Evolutionary conservation across 2,888 invertebrate genomes (phyloP), one percentile per base, ranked within the genome.

Genomic region (Parasteatoda lunata): DNA sequence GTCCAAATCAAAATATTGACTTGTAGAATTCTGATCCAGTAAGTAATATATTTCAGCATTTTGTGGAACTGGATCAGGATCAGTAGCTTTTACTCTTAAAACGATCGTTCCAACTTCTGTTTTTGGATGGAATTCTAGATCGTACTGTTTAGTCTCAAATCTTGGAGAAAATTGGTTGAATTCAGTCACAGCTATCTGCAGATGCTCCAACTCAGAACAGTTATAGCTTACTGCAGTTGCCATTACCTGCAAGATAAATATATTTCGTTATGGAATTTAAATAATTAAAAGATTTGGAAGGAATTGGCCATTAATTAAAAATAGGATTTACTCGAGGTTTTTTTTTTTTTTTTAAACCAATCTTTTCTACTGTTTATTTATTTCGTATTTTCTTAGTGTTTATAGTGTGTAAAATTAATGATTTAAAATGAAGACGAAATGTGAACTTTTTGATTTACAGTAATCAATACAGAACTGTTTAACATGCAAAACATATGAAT

Each of bases 21-120:
- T 85, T 11, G 81, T 84, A 13, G 59, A 30, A 54, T 87, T 85
- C 15, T 89, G 88, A 45, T 84, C 82, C 78, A 89, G 45, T 48
- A 59, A 77, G 54, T 89, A 89, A 59, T 89, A 89, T 9, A 89
- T 71, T 66, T 89, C 89, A 1, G 88, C 77, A 69, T 89, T 89
- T 64, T 82, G 80, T 7, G 83, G 76, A 0, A 77, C 80, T 15
- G 78, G 76, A 76, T 89, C 89, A 4, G 87, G 77, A 76, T 89
- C 89, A 1, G 30, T n/a, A 1, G 89, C 89, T 59, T 77, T 73
- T 3, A 89, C 85, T 52, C 30, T 54, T 1, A 89, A 65, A 4
- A 89, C 80, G 4, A 75, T 69, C 8, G 82, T 77, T 30, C 80
- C 82, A 45, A 88, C 69, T 3, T 73, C 13, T 5, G 80, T 59